Conservation (phyloP, 2,888 invertebrate genomes). For the Parnassius orleans region DNA sequence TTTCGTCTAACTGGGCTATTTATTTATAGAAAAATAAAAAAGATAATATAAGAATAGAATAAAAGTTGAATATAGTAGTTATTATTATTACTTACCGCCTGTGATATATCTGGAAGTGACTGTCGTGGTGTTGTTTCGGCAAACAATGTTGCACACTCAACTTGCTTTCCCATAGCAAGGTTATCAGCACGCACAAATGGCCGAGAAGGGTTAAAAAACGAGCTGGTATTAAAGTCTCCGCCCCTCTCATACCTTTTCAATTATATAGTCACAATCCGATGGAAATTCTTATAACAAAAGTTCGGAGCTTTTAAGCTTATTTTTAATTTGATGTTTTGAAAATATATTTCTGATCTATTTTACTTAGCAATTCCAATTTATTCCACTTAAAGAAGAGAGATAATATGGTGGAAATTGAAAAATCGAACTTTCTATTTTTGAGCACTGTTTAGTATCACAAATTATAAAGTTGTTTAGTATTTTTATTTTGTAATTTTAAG, state of each 20-base stretch:
- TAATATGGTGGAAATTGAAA: too few relatives aligned
- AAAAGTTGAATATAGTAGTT: too few relatives aligned
- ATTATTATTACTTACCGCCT: constrained; percentile 67
- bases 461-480: too few relatives aligned
- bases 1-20: too few relatives aligned
- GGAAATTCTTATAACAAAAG: not conserved
- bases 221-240: constrained; percentile 81
- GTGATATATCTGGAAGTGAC: constrained; percentile 79
- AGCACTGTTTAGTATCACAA: too few relatives aligned
- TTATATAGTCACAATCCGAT: constrained; percentile 1
- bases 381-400: not conserved
- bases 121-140: constrained; percentile 68
- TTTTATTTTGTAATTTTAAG: too few relatives aligned
- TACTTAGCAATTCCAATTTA: not conserved
- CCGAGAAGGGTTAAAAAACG: constrained; percentile 86
- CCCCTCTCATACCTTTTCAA: constrained; percentile 61
- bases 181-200: constrained; percentile 84
- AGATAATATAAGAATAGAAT: too few relatives aligned
- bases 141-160: constrained; percentile 79
- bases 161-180: constrained; percentile 84
- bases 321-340: too few relatives aligned
- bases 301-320: too few relatives aligned
- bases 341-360: not conserved
- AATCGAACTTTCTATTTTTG: too few relatives aligned
- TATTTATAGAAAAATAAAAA: too few relatives aligned